Percentiles rank a stretch among this genome's conserved stretches.
phyloP scores from a whole-genome alignment of 1,140 invertebrate species.

The Kradibia gibbosae region DNA sequence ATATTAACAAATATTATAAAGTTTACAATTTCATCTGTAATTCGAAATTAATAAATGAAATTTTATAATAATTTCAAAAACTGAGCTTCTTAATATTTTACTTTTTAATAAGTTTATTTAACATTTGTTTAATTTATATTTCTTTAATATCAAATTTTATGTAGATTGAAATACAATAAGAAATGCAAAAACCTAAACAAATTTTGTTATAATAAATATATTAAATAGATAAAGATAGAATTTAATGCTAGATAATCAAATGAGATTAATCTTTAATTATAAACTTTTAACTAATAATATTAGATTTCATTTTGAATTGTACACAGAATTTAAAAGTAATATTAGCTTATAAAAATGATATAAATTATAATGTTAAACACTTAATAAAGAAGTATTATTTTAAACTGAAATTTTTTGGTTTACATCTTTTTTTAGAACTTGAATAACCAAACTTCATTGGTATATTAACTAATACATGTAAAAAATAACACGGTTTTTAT shows the following conservation, averaged over 20 bases:
- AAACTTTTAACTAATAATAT: background rate
- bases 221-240: background rate
- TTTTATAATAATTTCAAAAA: too few relatives aligned
- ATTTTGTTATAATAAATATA: background rate
- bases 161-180: background rate
- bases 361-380: background rate
- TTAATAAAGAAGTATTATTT: background rate
- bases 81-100: too few relatives aligned
- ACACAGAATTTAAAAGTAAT: background rate
- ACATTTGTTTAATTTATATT: too few relatives aligned
- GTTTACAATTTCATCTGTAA: too few relatives aligned
- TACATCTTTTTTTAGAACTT: background rate
- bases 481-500: too few relatives aligned
- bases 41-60: too few relatives aligned
- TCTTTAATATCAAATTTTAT: background rate
- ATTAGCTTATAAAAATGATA: background rate
- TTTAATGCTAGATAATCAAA: background rate
- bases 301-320: background rate
- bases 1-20: too few relatives aligned
- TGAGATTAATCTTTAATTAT: conserved; percentile 7
- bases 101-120: too few relatives aligned
- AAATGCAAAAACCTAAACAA: background rate
- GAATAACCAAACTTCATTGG: background rate
- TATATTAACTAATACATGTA: too few relatives aligned
- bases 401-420: background rate